These are phyloP conservation scores for Eurystomus gularis DNA, from an alignment of 2,113 vertebrate genomes.

Conservation along the genomic window DNA sequence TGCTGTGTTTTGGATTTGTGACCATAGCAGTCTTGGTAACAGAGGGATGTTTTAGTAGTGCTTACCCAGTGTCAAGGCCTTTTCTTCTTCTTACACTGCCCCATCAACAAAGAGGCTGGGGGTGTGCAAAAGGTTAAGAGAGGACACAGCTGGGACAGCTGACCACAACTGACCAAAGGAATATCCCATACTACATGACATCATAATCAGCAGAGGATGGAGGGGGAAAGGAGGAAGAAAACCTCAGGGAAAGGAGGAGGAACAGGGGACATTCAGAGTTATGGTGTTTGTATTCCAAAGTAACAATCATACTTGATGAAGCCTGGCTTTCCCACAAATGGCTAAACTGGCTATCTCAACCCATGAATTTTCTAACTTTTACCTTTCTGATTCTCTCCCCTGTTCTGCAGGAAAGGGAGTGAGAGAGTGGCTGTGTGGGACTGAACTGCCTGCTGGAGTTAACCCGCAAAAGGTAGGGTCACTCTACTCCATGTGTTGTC, in stretches of 20 bases:
- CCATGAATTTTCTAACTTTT: background rate
- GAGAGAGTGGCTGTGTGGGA: fast-evolving
- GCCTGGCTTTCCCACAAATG: background rate
- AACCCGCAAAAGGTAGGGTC: background rate
- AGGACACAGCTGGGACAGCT: background rate
- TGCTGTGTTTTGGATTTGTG: background rate
- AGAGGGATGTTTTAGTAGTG: background rate
- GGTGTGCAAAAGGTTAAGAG: background rate
- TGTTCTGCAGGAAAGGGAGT: background rate
- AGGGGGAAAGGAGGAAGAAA: background rate
- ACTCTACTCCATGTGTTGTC: background rate
- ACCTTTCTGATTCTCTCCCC: background rate
- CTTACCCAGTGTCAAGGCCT: background rate
- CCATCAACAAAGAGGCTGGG: fast-evolving
- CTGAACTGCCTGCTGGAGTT: background rate
- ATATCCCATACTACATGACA: fast-evolving
- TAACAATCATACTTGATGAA: background rate
- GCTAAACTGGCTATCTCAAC: background rate
- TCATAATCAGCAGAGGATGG: no score
- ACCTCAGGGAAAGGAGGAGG: background rate
- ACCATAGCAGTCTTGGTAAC: background rate
- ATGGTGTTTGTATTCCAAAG: background rate
- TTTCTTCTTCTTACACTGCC: background rate
- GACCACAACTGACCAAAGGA: background rate
- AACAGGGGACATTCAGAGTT: background rate